Evolutionary conservation across 2,113 vertebrate genomes (phyloP).

Genomic region (Pachyramphus minor): DNA sequence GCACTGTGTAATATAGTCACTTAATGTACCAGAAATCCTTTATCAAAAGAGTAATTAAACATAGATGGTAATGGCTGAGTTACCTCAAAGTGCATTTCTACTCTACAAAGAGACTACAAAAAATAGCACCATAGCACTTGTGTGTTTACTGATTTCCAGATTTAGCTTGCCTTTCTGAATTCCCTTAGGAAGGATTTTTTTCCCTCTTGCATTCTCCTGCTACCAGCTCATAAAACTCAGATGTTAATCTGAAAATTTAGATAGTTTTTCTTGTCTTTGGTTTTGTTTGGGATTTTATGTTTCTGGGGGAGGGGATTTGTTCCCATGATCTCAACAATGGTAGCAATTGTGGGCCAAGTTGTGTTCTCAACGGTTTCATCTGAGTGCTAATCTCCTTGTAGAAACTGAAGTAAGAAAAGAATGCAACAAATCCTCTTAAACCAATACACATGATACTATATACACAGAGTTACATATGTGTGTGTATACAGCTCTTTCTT

Average conservation of each 20-base stretch:
- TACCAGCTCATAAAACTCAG: not conserved
- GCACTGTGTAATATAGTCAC: not conserved
- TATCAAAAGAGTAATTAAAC: not conserved
- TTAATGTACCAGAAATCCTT: not conserved
- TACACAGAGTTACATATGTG: not conserved
- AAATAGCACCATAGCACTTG: not conserved
- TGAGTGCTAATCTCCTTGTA: not conserved
- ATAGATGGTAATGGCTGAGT: not conserved
- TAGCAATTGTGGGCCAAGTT: not conserved
- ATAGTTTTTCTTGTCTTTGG: rapidly evolving
- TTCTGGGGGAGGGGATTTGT: not conserved
- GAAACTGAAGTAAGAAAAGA: not conserved
- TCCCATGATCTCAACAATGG: not conserved
- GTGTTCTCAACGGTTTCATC: not conserved
- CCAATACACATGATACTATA: rapidly evolving
- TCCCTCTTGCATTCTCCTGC: not conserved
- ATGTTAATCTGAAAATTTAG: not conserved
- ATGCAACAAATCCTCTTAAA: not conserved
- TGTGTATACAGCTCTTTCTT: not conserved
- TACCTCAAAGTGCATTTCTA: not conserved
- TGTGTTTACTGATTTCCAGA: not conserved
- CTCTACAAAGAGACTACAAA: not conserved
- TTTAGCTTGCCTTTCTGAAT: not conserved
- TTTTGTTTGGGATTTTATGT: not conserved
- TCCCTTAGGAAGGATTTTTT: not conserved